These are phyloP conservation scores for Bradynema listronoti DNA, from an alignment of 1,140 invertebrate genomes.

Conservation along the genomic window DNA sequence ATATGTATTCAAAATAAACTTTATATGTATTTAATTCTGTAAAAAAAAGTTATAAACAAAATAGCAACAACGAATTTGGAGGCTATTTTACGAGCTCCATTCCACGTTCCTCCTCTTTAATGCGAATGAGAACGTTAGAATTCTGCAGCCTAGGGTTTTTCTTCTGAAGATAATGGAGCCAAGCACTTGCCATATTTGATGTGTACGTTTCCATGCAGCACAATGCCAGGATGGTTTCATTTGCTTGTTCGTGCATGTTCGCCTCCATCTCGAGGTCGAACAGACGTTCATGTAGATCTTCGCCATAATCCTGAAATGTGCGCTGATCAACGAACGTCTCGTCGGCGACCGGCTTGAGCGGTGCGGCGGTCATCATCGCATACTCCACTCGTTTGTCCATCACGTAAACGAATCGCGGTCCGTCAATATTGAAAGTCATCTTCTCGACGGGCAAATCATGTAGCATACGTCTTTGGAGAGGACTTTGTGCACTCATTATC, in stretches of 20 bases:
- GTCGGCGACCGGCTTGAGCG: conserved; percentile 40
- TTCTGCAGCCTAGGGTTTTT: conserved; percentile 68
- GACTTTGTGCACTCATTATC: conserved; percentile 82
- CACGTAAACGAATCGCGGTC: conserved; percentile 76
- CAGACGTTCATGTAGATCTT: conserved; percentile 20
- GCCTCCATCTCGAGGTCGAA: conserved; percentile 42
- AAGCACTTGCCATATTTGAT: conserved; percentile 78
- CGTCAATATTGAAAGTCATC: conserved; percentile 86
- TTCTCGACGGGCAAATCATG: conserved; percentile 66
- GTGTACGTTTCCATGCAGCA: conserved; percentile 73
- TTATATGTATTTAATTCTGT: too few species aligned
- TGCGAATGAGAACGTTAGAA: conserved; percentile 25
- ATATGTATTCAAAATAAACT: too few species aligned
- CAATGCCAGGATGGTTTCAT: conserved; percentile 78
- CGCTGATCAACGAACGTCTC: conserved; percentile 40
- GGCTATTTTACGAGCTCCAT: too few species aligned
- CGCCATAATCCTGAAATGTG: conserved; percentile 19
- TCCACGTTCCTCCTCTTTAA: conserved; percentile 26
- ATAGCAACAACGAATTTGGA: too few species aligned
- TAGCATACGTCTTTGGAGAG: conserved; percentile 70
- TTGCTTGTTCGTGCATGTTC: conserved; percentile 79
- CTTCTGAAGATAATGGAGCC: conserved; percentile 77
- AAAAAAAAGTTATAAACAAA: too few species aligned
- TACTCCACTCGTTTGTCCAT: conserved; percentile 71
- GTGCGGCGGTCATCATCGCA: conserved; percentile 73